Evolutionary conservation across 2,113 vertebrate genomes (phyloP).

Genomic region (Xiphophorus hellerii): DNA sequence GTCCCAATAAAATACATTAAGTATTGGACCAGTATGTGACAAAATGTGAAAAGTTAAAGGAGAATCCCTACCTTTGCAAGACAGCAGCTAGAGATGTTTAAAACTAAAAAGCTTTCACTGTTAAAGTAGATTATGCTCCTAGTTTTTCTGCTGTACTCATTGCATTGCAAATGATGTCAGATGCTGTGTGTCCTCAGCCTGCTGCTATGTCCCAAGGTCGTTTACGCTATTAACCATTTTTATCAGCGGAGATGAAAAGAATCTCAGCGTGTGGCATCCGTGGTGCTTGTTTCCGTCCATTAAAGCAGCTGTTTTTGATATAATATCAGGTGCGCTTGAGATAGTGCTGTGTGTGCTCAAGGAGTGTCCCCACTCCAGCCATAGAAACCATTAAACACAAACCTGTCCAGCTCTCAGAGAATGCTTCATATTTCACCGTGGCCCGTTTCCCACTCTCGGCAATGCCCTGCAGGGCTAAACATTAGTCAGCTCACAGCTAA

Average conservation of each 20-base stretch:
- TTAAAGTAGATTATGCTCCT: not conserved
- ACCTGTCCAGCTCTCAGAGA: constrained; percentile 32
- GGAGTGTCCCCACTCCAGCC: constrained; percentile 32
- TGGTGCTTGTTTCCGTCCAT: constrained; percentile 47
- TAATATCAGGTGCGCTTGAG: constrained; percentile 68
- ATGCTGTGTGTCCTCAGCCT: constrained; percentile 35
- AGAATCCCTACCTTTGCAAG: not conserved
- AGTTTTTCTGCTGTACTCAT: constrained; percentile 14
- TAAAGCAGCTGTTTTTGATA: constrained; percentile 58
- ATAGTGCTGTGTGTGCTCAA: constrained; percentile 40
- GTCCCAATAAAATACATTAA: no score
- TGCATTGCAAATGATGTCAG: constrained; percentile 22
- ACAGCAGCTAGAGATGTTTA: constrained; percentile 21
- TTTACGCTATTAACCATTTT: constrained; percentile 37
- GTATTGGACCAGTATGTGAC: not conserved
- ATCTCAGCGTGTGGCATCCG: constrained; percentile 44
- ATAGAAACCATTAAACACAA: constrained; percentile 34
- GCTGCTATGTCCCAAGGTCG: constrained; percentile 48
- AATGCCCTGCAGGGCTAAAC: constrained; percentile 51
- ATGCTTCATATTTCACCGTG: constrained; percentile 23
- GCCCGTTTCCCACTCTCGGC: constrained; percentile 40
- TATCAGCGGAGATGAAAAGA: constrained; percentile 56
- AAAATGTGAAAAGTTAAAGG: not conserved
- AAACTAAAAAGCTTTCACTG: constrained; percentile 14
- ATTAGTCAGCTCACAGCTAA: constrained; percentile 54